Conservation (phyloP, 1,140 invertebrate genomes). For the Drosophila kanapiae region DNA sequence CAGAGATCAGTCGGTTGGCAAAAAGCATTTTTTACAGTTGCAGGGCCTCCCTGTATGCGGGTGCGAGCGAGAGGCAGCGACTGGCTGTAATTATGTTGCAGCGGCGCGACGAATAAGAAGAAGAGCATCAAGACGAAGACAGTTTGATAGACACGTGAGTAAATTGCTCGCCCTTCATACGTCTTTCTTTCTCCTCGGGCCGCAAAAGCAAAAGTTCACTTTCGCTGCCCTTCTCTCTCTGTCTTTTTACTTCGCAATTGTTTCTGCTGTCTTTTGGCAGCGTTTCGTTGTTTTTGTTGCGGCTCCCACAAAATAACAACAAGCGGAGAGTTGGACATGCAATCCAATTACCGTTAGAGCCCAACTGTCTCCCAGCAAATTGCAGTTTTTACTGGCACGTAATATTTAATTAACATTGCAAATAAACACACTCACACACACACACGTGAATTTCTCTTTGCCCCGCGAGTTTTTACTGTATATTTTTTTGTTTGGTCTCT, state of each 20-base stretch:
- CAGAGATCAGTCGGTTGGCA: slow-evolving; percentile 52
- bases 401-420: slow-evolving; percentile 80
- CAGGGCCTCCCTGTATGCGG: slow-evolving; percentile 18
- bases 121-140: slow-evolving; percentile 38
- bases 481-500: slow-evolving; percentile 12
- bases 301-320: slow-evolving; percentile 63
- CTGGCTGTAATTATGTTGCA: slow-evolving; percentile 68
- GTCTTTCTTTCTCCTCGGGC: slow-evolving; percentile 1
- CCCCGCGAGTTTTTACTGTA: slow-evolving; percentile 35
- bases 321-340: slow-evolving; percentile 64
- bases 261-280: slow-evolving; percentile 21
- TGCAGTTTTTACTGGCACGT: slow-evolving; percentile 72
- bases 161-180: slow-evolving; percentile 58
- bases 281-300: slow-evolving; percentile 22
- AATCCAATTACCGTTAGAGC: slow-evolving; percentile 78
- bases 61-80: slow-evolving; percentile 40
- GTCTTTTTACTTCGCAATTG: slow-evolving; percentile 23
- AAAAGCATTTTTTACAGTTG: slow-evolving; percentile 68
- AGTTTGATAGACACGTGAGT: slow-evolving; percentile 76
- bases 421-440: slow-evolving; percentile 25
- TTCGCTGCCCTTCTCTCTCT: slow-evolving; percentile 61
- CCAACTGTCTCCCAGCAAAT: slow-evolving; percentile 60
- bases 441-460: slow-evolving; percentile 61
- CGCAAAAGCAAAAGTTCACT: slow-evolving; percentile 78
- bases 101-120: slow-evolving; percentile 10